phyloP scores from a whole-genome alignment of 2,113 vertebrate species.

The Melanostigma gelatinosum region DNA sequence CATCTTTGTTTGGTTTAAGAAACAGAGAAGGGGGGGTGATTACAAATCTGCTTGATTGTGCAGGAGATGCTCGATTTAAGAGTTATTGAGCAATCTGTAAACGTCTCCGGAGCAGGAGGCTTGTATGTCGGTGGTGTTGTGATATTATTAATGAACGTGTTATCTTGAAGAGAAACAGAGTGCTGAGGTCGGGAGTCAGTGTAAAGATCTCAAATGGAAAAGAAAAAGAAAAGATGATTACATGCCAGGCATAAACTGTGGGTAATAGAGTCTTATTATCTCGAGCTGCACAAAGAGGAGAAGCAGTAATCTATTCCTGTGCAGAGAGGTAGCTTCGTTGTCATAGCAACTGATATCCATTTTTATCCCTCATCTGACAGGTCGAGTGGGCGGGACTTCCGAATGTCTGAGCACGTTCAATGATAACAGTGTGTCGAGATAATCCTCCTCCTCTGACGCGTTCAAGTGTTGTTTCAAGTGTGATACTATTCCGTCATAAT shows the following conservation, averaged over 20 bases:
- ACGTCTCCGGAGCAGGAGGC: not conserved
- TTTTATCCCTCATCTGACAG: slow-evolving; percentile 57
- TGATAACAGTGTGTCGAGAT: not conserved
- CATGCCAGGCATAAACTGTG: slow-evolving; percentile 32
- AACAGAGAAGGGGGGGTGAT: not conserved
- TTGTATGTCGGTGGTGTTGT: not conserved
- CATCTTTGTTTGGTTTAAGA: not conserved
- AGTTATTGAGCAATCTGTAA: not conserved
- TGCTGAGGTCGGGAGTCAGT: not conserved
- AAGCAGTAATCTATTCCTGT: slow-evolving; percentile 65
- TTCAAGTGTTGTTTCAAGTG: not conserved
- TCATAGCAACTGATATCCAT: slow-evolving; percentile 72
- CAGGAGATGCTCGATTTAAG: not conserved
- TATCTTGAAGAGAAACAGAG: not conserved
- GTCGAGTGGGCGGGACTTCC: slow-evolving; percentile 61
- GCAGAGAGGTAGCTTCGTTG: slow-evolving; percentile 58
- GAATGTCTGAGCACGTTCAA: not conserved
- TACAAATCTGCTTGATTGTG: not conserved
- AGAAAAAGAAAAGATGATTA: not conserved
- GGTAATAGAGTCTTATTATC: slow-evolving; percentile 55
- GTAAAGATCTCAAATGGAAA: slow-evolving; percentile 5
- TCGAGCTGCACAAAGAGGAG: slow-evolving; percentile 52
- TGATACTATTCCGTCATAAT: not conserved
- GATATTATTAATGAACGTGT: not conserved
- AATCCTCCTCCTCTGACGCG: not conserved